These are phyloP conservation scores for Scaptomyza tumidula DNA, from an alignment of 2,888 invertebrate genomes.

Conservation along the genomic window DNA sequence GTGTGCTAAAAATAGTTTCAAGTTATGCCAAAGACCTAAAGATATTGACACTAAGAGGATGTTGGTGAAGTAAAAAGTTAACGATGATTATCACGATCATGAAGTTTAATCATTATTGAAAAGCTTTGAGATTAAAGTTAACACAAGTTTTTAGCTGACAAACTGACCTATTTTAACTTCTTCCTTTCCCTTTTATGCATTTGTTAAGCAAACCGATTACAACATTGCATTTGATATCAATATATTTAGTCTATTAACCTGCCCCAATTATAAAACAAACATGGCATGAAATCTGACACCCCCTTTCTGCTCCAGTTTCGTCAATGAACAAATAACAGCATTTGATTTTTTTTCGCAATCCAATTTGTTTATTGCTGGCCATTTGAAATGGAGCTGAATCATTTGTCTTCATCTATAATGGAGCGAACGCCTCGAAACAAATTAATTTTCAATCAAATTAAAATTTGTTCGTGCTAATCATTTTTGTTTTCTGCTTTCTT, in stretches of 20 bases:
- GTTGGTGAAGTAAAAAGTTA: not conserved
- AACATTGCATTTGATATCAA: not conserved
- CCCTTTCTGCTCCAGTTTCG: constrained; percentile 29
- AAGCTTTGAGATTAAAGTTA: too few species aligned
- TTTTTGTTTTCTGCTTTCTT: constrained; percentile 9
- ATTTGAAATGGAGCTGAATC: constrained; percentile 41
- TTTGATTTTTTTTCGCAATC: constrained; percentile 54
- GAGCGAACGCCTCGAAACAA: constrained; percentile 32
- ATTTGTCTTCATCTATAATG: constrained; percentile 37
- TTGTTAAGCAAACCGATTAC: not conserved
- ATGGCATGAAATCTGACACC: constrained; percentile 9
- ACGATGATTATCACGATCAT: too few species aligned
- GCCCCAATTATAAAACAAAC: not conserved
- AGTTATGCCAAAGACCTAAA: not conserved
- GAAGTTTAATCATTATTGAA: too few species aligned
- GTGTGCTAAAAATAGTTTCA: constrained; percentile 4
- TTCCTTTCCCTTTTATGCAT: not conserved
- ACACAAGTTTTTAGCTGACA: too few species aligned
- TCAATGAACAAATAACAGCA: constrained; percentile 7
- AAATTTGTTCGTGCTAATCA: constrained; percentile 32
- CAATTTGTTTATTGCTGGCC: constrained; percentile 53
- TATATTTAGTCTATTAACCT: not conserved
- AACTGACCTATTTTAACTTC: too few species aligned
- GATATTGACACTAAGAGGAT: constrained; percentile 10
- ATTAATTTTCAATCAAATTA: constrained; percentile 70